Percentiles rank a stretch among this genome's conserved stretches.
Conservation (phyloP, 64 coral and sea anemone genomes). For the Acropora yongei region DNA sequence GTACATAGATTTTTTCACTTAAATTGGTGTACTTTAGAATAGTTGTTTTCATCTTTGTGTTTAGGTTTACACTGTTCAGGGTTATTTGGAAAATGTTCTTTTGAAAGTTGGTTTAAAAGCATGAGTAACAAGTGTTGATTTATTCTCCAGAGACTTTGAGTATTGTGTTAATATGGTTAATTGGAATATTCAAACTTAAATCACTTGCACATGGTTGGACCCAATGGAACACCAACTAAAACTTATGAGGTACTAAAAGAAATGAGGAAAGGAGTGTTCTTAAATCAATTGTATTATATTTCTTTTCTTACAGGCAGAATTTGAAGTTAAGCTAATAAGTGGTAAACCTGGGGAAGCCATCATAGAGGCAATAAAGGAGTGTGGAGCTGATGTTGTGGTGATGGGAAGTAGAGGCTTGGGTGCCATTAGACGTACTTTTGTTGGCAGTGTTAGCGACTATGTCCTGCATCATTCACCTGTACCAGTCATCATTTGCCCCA, state of each 20-base stretch:
- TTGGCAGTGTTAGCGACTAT: conserved; percentile 58
- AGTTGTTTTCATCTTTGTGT: no score
- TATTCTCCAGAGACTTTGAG: no score
- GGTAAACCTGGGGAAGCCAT: conserved; percentile 59
- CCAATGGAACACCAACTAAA: neutral
- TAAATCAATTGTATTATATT: neutral
- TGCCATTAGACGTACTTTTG: conserved; percentile 40
- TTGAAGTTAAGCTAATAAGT: neutral
- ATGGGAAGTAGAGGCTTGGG: conserved; percentile 62
- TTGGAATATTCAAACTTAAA: no score
- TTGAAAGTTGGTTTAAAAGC: no score
- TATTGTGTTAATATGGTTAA: no score
- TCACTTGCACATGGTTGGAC: neutral
- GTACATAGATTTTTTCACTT: neutral
- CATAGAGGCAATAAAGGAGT: neutral
- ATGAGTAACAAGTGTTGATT: no score
- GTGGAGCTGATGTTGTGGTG: conserved; percentile 25
- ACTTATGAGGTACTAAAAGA: no score
- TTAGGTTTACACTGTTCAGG: no score
- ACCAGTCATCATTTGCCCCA: conserved; percentile 36
- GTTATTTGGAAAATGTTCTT: no score
- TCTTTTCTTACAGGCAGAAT: neutral
- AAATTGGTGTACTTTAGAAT: no score
- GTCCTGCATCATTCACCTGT: conserved; percentile 59
- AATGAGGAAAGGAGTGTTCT: neutral